Evolutionary conservation across 2,797 vertebrate species (phyloP), one percentile per base, ranked within the genome.

Genomic region (Oreochromis mossambicus): DNA sequence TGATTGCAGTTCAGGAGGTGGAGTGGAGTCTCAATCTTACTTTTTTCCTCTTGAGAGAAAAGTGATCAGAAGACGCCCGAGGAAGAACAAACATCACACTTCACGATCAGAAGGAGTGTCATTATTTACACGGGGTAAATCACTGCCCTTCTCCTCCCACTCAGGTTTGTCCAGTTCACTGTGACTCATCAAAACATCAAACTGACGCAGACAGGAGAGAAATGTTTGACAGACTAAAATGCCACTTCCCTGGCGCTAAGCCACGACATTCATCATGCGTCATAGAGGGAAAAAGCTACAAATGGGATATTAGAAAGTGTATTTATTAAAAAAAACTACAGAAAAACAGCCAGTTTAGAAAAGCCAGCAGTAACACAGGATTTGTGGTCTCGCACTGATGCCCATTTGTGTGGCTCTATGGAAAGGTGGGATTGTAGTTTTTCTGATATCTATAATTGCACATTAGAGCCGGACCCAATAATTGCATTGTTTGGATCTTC

Each of bases 101-200:
- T n/a, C 48, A 43, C 61, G 19, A 82, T 34, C 36, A 50, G 21
- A 70, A 75, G 17, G 79, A 77, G 54, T 3, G 54, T 29, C 70
- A n/a, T 76, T 88, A 76, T 87, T 88, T 78, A 78, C 78, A 50
- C 15, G 21, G 24, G 77, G 54, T 26, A 26, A 61, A 79, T 80
- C 66, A 6, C 46, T 73, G 48, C 75, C 24, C 77, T 84, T 38
- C 34, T 79, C 82, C 84, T 82, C 84, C 87, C 75, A 89, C 87
- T 75, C 9, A 77, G 54, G 85, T 77, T 54, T 41, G 79, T 84
- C 82, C 48, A 19, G 75, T 79, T 90, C 81, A 34, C 14, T 1
- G 75, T 90, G 91, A 92, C 36, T 92, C 92, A 92, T 73, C 63
- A 2, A 73, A 83, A 90, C 77, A 86, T 79, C 83, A 78, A 83